Evolutionary conservation across 2,888 invertebrate genomes (phyloP), one percentile per base, ranked within the genome.

Genomic region (Antitype chi): DNA sequence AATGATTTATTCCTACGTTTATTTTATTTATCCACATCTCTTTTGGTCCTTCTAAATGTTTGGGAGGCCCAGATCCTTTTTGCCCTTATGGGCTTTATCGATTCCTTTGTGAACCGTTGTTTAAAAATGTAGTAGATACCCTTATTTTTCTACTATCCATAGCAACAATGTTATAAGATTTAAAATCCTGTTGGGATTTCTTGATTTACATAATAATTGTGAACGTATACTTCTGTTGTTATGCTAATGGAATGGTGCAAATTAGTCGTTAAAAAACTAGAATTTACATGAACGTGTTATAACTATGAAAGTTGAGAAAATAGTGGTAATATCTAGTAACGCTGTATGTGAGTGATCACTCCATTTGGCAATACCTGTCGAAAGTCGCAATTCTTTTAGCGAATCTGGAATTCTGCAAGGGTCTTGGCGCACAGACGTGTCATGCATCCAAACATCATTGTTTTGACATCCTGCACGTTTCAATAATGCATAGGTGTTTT

Each of bases 231-330:
- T 47, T 71, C 49, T 70, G 13, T 67, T 76, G 28, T 70, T 53
- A 72, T 76, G 60, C 52, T 69, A 76, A 76, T 71, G 43, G 17
- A 49, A 71, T 76, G 23, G 49, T 72, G 76, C n/a, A 72, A 76
- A 70, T 70, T 47, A 70, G 55, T 72, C 60, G 57, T 76, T 49
- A 64, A 74, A 60, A 66, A 68, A 69, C 52, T 28, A 68, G 15
- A 78, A 85, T 77, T 77, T 82, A 53, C 83, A 85, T 77, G 62
- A 60, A 57, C 53, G 52, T 78, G 38, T 17, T 59, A 43, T 32
- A 68, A 70, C 53, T 77, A 59, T 68, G 52, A 59, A 85, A 62
- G 70, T 67, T 53, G 28, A 81, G 62, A 70, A 74, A 85, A 53
- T 63, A 23, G n/a, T 55, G 43, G 25, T 60, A 28, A 69, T 23